Evolutionary conservation across 2,797 vertebrate species (phyloP).

Genomic region (Buphagus erythrorhynchus): DNA sequence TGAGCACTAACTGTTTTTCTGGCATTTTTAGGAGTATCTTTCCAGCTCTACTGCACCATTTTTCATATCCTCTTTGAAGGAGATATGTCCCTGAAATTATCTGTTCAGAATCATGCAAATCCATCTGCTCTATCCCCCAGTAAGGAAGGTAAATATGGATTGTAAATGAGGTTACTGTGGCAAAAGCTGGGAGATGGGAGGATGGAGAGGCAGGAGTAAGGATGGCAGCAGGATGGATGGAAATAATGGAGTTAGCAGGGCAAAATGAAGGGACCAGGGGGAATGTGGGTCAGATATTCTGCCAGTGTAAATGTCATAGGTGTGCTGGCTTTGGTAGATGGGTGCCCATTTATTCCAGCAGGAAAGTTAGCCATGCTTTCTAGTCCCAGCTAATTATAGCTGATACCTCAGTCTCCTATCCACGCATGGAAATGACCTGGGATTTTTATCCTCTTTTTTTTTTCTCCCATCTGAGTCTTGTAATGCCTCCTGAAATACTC

Average conservation of each 20-base stretch:
- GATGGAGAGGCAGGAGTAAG: not conserved
- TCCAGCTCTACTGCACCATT: not conserved
- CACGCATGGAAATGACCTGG: not conserved
- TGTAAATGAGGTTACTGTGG: not conserved
- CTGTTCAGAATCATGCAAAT: not conserved
- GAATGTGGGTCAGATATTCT: not conserved
- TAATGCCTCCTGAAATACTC: not conserved
- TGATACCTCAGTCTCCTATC: not conserved
- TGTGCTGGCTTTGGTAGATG: not conserved
- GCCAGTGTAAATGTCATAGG: not conserved
- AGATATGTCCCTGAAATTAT: not conserved
- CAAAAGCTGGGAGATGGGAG: not conserved
- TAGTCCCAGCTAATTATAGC: not conserved
- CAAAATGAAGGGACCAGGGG: not conserved
- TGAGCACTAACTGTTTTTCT: constrained; percentile 37
- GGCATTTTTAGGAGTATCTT: constrained; percentile 17
- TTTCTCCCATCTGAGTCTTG: not conserved
- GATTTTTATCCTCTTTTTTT: not conserved
- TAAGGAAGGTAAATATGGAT: not conserved
- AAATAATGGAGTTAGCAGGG: not conserved
- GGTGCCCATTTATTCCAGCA: not conserved
- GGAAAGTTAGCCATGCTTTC: not conserved
- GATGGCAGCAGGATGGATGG: not conserved
- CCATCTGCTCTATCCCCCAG: not conserved
- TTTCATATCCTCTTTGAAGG: not conserved